Evolutionary conservation across 2,888 invertebrate species (phyloP), one percentile per base, ranked within the genome.

Genomic region (Pristionchus arcanus): DNA sequence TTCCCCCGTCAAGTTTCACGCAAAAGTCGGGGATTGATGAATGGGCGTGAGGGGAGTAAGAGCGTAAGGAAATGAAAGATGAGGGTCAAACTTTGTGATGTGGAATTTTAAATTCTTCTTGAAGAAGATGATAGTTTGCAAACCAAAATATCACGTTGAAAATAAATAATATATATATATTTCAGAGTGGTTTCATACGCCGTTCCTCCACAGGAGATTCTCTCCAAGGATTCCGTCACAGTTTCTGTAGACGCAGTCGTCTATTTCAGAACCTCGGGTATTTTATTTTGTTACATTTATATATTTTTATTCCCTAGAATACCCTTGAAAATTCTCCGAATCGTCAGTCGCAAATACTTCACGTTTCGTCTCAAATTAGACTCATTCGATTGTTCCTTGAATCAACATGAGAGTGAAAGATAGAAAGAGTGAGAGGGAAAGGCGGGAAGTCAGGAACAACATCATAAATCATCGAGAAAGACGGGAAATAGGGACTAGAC

Each of bases 151-250:
- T 3, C 5, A 59, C 55, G 15, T 59, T 21, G n/a, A 63, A n/a
- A 63, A 25, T 21, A n/a, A 11, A 21, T 74, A 28, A 25, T 28
- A 25, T 11, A n/a, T 13, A 13, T 19, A 42, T 53, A 15, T 87
- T 92, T 90, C 89, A 93, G 93, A 90, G 94, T 94, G 59, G 95
- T 95, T 55, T 95, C 95, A 3, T 95, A 95, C 87, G 95, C 95
- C 5, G 95, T 95, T 16, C 95, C 95, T 25, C 95, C 95, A 11
- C 95, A 95, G 90, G 95, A 95, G 91, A 95, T 95, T 83, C 92
- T 95, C n/a, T 95, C 95, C 16, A 95, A 95, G 90, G 95, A 95
- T 90, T 95, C 95, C 28, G 94, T 94, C 71, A 94, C 94, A n/a
- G 94, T 94, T 28, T 93, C 93, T 83, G 94, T 94, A 63, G 94